Percentiles rank a stretch among this genome's conserved stretches.
Conservation (phyloP, 2,888 invertebrate genomes). For the Lasioglossum oenotherae region DNA sequence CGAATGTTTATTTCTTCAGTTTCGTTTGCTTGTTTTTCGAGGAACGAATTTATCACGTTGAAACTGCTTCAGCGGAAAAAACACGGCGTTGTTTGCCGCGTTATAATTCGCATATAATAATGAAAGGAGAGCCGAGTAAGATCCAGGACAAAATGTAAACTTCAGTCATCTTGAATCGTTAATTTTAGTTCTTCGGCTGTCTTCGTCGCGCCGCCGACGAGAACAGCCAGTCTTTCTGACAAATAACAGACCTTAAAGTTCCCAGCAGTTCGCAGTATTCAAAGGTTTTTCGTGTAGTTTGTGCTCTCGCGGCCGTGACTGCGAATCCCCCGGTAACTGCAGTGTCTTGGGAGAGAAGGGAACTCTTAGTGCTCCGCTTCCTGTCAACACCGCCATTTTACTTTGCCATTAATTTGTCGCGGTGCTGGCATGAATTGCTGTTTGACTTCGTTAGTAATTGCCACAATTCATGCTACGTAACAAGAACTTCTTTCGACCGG, state of each 20-base stretch:
- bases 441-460: constrained; percentile 8
- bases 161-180: constrained; percentile 4
- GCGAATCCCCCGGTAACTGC: neutral
- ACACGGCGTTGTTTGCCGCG: neutral
- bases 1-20: neutral
- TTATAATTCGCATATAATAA: neutral
- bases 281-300: constrained; percentile 15
- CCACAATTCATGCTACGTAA: neutral
- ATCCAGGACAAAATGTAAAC: neutral
- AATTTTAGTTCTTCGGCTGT: neutral
- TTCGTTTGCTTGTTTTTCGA: neutral
- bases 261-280: neutral
- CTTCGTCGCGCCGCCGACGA: neutral
- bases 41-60: neutral
- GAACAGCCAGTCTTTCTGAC: neutral
- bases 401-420: constrained; percentile 20
- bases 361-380: neutral
- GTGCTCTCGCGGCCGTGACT: neutral
- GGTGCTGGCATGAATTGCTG: neutral
- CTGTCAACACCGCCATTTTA: constrained; percentile 3
- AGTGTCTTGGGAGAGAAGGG: neutral
- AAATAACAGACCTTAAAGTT: constrained; percentile 12
- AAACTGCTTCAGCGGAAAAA: neutral
- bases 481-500: neutral
- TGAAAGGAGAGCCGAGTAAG: too few species aligned